Base-by-base conservation (phyloP, 2,797 vertebrate species). In the Myotis findleyi region DNA sequence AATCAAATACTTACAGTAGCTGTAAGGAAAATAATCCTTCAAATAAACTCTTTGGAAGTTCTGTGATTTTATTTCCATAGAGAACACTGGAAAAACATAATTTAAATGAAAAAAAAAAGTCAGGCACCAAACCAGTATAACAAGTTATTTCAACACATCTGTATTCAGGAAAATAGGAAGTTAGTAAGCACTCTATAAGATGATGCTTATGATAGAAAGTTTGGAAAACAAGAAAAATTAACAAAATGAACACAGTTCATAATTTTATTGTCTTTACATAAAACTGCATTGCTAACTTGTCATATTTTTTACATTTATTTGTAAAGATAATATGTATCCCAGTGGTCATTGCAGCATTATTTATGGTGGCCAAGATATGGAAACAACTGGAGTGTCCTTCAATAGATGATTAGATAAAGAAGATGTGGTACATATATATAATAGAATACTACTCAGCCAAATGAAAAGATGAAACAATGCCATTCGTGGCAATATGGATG, bases 41-140 rank as follows among this genome's bases (percentile, higher is more conserved):
- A 95, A 99, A 99, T 5, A 99, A 98, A 69, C 99, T 99, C 98
- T 99, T 99, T 55, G 99, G 99, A 97, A 99, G 99, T 98, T 99
- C 99, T 12, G 99, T 99, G 97, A 99, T 99, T 98, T 99, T 99
- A 98, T 99, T 99, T 94, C 99, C 99, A 96, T 99, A 99, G 16
- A 99, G 98, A 69, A 99, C 99, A 73, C 99, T 99, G 97, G 84
- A 97, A 57, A 97, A 97, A 84, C 98, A 98, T 79, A 16, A 94
- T 90, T 85, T 77, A 92, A 68, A 90, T 47, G 77, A 86, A 92
- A 89, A 85, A 77, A 64, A 91, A 57, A 18, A 7, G 57, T 96
- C 23, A 97, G 93, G 72, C 38, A 93, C 3, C 1, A 85, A 87
- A 66, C 4, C 68, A 81, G 21, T 33, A 68, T 81, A 87, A 77